Evolutionary conservation across 2,113 vertebrate genomes (phyloP), one percentile per base, ranked within the genome.

Genomic region (Pluvialis apricaria): DNA sequence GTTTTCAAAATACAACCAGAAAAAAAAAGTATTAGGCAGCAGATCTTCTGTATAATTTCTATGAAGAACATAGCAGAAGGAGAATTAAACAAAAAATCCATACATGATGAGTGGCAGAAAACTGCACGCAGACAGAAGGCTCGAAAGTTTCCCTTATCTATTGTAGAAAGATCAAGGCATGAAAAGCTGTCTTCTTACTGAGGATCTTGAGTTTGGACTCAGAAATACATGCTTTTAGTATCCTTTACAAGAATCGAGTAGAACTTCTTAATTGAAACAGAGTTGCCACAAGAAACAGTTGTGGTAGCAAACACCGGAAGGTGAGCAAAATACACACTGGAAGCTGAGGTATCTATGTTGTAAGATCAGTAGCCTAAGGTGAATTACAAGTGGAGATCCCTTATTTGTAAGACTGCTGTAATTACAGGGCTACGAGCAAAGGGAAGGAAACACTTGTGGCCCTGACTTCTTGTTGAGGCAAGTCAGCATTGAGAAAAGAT

Each of bases 341-440:
- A 51, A 72, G 49, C 76, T 58, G 47, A 69, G 10, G 2, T 64
- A 20, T 49, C 32, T 28, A 0, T 78, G 60, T 83, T 44, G 3
- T 40, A 72, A 93, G 66, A 96, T 90, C 73, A 57, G 91, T 92
- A 89, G 78, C 96, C 89, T 76, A 14, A 31, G 69, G 93, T 65
- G 44, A 57, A 29, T 31, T 77, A 44, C 28, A 62, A 11, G n/a
- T 45, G 25, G 70, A 52, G 57, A 82, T 57, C 34, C 38, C 21
- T 64, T 60, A 36, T 60, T 91, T 4, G 0, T 72, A 31, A 45
- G 22, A 49, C 10, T 0, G 9, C 5, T 69, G 54, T 85, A 88
- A 91, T 85, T 90, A 76, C 5, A 71, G 49, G 21, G 47, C 61
- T 66, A 3, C 25, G 44, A 88, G 84, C 8, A 55, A n/a, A 91